Conservation (phyloP, 2,113 vertebrate genomes). For the Corynorhinus townsendii region DNA sequence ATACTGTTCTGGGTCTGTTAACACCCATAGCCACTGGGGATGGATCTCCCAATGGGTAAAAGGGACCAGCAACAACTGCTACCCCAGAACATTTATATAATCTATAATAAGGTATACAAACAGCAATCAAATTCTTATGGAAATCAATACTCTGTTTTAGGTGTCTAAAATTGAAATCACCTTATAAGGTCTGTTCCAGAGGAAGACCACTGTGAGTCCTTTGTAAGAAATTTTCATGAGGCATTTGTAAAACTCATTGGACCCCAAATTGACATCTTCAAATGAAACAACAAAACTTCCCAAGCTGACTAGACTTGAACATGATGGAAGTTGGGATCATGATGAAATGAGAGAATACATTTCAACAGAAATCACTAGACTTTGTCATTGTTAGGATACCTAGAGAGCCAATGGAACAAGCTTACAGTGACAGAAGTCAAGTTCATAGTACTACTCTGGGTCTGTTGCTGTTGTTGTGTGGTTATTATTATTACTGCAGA, state of each 20-base stretch:
- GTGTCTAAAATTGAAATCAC: slow-evolving; percentile 75
- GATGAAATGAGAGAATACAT: not conserved
- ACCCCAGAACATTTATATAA: not conserved
- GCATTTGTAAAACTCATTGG: not conserved
- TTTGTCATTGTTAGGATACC: not conserved
- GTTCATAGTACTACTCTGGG: not conserved
- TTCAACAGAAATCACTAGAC: not conserved
- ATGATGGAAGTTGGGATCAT: not conserved
- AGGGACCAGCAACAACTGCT: not conserved
- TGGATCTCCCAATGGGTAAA: not conserved
- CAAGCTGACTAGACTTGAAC: not conserved
- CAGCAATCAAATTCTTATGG: not conserved
- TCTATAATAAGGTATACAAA: not conserved
- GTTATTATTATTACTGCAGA: not conserved
- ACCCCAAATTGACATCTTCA: not conserved
- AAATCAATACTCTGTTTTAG: slow-evolving; percentile 66
- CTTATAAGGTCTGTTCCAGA: slow-evolving; percentile 72
- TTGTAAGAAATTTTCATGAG: not conserved
- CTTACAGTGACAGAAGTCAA: not conserved
- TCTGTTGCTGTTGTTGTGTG: not conserved
- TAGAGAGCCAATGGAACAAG: not conserved
- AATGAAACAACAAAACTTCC: not conserved
- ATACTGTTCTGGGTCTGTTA: not conserved
- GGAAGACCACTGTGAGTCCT: slow-evolving; percentile 67
- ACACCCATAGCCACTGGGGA: not conserved